phyloP scores from a whole-genome alignment of 2,888 invertebrate species.

The Thereva unica region DNA sequence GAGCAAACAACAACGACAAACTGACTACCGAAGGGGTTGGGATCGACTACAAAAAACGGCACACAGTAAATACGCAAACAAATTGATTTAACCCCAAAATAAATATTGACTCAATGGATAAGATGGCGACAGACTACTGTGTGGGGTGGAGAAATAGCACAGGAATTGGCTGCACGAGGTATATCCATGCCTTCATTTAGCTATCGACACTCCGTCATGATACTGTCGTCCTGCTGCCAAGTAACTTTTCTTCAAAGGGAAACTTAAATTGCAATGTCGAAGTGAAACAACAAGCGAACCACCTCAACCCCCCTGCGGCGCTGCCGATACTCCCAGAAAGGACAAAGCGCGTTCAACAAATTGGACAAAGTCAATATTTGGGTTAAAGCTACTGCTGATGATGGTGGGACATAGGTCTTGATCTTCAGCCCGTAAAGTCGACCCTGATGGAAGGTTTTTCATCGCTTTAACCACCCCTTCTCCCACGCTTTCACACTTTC shows the following conservation, averaged over 20 bases:
- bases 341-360: conserved; percentile 25
- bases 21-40: conserved; percentile 40
- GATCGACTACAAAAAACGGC: conserved; percentile 33
- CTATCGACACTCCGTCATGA: conserved; percentile 2
- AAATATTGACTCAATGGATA: conserved; percentile 39
- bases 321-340: background rate
- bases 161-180: conserved; percentile 24
- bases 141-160: conserved; percentile 18
- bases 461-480: background rate
- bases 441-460: background rate
- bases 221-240: conserved; percentile 10
- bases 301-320: no score
- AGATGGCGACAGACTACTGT: conserved; percentile 13
- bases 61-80: conserved; percentile 42
- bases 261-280: conserved; percentile 27
- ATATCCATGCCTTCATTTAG: conserved; percentile 13
- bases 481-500: conserved; percentile 11
- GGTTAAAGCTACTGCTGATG: conserved; percentile 15
- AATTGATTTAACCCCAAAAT: conserved; percentile 41
- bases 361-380: conserved; percentile 33
- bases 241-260: conserved; percentile 30
- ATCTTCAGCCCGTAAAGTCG: background rate
- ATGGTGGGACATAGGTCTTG: background rate
- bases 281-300: background rate
- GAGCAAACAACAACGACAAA: conserved; percentile 42